These are phyloP conservation scores for Oithona nana DNA, from an alignment of 2,888 invertebrate species.

Conservation along the genomic window DNA sequence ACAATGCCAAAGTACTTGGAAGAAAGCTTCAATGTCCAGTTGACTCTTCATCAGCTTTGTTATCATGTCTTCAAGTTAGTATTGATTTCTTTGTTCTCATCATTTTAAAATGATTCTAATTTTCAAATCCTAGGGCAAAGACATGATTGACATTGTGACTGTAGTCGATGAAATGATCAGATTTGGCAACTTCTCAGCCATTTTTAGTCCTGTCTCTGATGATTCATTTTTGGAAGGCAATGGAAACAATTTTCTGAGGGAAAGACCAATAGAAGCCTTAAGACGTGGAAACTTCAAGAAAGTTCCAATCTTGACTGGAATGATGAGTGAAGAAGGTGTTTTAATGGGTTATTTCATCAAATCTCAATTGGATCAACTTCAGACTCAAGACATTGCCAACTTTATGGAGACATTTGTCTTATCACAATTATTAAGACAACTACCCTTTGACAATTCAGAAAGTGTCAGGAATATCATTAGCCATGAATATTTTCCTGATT, in stretches of 20 bases:
- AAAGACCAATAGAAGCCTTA: background rate
- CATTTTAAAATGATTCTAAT: too few species aligned
- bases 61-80: background rate
- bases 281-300: background rate
- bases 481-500: background rate
- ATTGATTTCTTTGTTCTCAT: too few species aligned
- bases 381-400: background rate
- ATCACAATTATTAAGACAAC: background rate
- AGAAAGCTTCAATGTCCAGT: background rate
- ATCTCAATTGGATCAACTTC: background rate
- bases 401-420: background rate
- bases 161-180: constrained; percentile 1
- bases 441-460: background rate
- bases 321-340: background rate
- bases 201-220: background rate
- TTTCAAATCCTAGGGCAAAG: too few species aligned
- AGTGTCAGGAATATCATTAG: background rate
- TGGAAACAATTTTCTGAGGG: background rate
- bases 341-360: constrained; percentile 1
- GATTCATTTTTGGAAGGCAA: background rate
- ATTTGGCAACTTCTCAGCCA: background rate
- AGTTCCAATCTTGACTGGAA: background rate
- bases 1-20: background rate
- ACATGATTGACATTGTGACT: background rate
- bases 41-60: background rate